Conservation (phyloP, 2,797 vertebrate genomes). For the Mico argentatus region DNA sequence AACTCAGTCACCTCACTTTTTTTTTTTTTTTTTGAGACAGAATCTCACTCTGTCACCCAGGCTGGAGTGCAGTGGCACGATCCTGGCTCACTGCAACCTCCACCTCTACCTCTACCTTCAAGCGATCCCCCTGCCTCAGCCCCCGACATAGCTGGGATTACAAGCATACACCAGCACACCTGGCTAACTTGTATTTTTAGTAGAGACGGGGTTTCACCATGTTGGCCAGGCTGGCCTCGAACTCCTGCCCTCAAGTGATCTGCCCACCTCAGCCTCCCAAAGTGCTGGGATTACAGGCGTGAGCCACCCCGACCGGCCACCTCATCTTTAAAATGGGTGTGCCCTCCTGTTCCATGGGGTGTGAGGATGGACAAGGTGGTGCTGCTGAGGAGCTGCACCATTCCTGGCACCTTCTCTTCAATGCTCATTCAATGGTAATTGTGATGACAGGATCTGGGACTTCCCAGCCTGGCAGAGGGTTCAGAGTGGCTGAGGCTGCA, state of each 20-base stretch:
- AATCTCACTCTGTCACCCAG: neutral
- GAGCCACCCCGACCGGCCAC: neutral
- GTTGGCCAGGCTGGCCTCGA: neutral
- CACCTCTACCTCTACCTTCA: neutral
- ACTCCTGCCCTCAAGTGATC: neutral
- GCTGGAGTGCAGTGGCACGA: neutral
- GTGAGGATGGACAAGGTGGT: neutral
- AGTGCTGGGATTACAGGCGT: neutral
- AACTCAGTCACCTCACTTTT: neutral
- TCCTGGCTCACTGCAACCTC: neutral
- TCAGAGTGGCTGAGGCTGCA: rapidly evolving
- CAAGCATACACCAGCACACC: neutral
- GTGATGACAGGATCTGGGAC: neutral
- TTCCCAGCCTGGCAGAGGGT: neutral
- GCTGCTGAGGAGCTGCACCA: neutral
- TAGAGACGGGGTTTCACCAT: neutral
- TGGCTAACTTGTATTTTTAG: neutral
- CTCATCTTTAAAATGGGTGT: neutral
- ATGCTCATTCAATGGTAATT: neutral
- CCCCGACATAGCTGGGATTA: neutral
- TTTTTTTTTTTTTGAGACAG: neutral
- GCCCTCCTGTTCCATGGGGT: neutral
- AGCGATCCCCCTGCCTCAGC: neutral
- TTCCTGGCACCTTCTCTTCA: neutral
- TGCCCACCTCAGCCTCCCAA: neutral